Evolutionary conservation across 2,888 invertebrate genomes (phyloP).

Genomic region (Drosophila tripunctata): DNA sequence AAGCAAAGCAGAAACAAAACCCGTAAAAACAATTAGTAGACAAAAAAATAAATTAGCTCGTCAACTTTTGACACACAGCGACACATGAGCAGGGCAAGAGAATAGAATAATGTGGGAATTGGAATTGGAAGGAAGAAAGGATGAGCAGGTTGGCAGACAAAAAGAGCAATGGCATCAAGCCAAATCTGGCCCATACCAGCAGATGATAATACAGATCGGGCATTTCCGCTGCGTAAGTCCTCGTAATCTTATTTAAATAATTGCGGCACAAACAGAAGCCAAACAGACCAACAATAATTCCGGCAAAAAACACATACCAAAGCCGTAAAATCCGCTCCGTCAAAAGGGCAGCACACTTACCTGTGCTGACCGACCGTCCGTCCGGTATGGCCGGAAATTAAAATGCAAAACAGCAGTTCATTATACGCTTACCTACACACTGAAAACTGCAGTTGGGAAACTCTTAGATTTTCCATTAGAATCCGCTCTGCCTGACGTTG

Average conservation of each 20-base stretch:
- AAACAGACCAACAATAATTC: constrained; percentile 15
- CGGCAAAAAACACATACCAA: constrained; percentile 32
- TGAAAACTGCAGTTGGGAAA: constrained; percentile 13
- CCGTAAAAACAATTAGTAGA: constrained; percentile 35
- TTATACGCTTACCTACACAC: constrained; percentile 66
- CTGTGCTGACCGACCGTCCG: no score
- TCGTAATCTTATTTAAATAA: constrained; percentile 79
- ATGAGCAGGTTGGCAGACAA: constrained; percentile 19
- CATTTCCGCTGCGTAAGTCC: constrained; percentile 71
- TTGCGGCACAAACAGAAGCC: constrained; percentile 61
- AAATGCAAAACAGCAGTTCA: constrained; percentile 77
- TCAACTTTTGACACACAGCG: constrained; percentile 47
- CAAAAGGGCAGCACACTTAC: constrained; percentile 19
- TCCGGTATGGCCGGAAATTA: constrained; percentile 75
- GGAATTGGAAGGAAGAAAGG: not conserved
- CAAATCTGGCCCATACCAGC: constrained; percentile 9
- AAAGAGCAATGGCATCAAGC: constrained; percentile 39
- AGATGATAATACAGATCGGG: constrained; percentile 50
- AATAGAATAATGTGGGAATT: not conserved
- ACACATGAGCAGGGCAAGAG: constrained; percentile 18
- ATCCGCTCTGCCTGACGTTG: not conserved
- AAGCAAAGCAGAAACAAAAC: not conserved
- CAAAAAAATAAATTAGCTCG: constrained; percentile 38
- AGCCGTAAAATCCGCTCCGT: constrained; percentile 34
- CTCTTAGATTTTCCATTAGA: constrained; percentile 2